phyloP scores from a whole-genome alignment of 2,888 invertebrate genomes.

The Scelioninae gen. 2 region DNA sequence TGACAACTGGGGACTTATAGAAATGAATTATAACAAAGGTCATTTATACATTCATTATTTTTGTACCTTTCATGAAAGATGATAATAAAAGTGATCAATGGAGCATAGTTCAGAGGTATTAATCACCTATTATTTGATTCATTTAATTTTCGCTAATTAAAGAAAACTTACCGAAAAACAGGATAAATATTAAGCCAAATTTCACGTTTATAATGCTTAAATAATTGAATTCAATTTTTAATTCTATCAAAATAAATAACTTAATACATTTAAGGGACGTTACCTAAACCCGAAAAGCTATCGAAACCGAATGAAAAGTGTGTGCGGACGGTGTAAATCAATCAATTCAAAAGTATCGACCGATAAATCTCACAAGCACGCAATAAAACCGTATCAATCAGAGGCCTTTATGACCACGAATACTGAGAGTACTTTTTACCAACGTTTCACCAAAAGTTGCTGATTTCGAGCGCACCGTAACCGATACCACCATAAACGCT shows the following conservation, averaged over 20 bases:
- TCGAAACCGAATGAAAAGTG: not conserved
- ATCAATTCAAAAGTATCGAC: conserved; percentile 64
- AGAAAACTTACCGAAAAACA: too few species aligned
- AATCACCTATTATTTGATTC: too few species aligned
- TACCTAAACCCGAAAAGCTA: not conserved
- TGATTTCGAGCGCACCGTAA: conserved; percentile 32
- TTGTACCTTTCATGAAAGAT: too few species aligned
- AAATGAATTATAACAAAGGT: too few species aligned
- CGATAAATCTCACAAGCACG: conserved; percentile 63
- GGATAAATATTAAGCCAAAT: too few species aligned
- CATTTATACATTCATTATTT: too few species aligned
- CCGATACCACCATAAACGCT: conserved; percentile 24
- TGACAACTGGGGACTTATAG: too few species aligned
- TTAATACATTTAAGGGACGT: not conserved
- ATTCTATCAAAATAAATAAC: conserved; percentile 7
- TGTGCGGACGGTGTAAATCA: conserved; percentile 56
- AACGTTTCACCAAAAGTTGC: conserved; percentile 61
- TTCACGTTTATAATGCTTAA: too few species aligned
- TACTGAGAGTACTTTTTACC: conserved; percentile 60
- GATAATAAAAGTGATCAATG: too few species aligned
- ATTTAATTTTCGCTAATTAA: too few species aligned
- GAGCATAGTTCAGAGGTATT: too few species aligned
- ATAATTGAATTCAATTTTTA: too few species aligned
- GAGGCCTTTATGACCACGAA: conserved; percentile 53
- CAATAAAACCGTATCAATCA: conserved; percentile 72